Base-by-base conservation (phyloP, 2,888 invertebrate genomes). In the Pomacea canaliculata region DNA sequence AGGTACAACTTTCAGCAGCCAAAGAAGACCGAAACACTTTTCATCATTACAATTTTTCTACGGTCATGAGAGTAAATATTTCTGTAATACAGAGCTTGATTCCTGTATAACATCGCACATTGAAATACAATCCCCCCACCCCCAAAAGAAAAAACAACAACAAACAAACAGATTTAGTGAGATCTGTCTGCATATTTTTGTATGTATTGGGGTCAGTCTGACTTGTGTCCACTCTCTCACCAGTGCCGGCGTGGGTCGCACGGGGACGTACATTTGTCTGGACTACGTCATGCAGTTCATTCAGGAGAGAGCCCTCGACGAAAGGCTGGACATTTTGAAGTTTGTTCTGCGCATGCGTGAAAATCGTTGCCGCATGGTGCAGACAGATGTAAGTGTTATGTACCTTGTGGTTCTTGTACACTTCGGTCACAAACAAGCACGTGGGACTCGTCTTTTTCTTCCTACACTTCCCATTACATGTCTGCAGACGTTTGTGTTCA, bases 341-440 rank as follows among this genome's bases (percentile, higher is more conserved):
- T 51, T 63, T 19, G 76, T 79, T 16, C 65, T 76, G 23, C 62
- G 23, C 48, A 72, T 79, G 77, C 60, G 79, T n/a, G 69, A 79
- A 48, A 65, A 51, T 23, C 67, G 79, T 0, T 56, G 75, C 7
- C 70, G 67, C 71, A 77, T 79, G 73, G 74, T 79, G 19, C 77
- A 79, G 23, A 70, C 77, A 8, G 60, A 63, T 67, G 79, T 79
- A 71, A 60, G 65, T 37, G 37, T 37, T 37, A 13, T 37, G 37
- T 7, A 67, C 4, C 67, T 23, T 23, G 1, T 37, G 37, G 37
- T 37, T 37, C 37, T 37, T 37, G 3, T 5, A 37, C 37, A 37
- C 37, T 37, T 37, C 37, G 37, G 23, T 23, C 23, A 23, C 23
- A 23, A 23, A 23, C 23, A 23, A 23, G 23, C 23, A 23, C 23